phyloP scores from a whole-genome alignment of 2,888 invertebrate species.

The Syritta pipiens region DNA sequence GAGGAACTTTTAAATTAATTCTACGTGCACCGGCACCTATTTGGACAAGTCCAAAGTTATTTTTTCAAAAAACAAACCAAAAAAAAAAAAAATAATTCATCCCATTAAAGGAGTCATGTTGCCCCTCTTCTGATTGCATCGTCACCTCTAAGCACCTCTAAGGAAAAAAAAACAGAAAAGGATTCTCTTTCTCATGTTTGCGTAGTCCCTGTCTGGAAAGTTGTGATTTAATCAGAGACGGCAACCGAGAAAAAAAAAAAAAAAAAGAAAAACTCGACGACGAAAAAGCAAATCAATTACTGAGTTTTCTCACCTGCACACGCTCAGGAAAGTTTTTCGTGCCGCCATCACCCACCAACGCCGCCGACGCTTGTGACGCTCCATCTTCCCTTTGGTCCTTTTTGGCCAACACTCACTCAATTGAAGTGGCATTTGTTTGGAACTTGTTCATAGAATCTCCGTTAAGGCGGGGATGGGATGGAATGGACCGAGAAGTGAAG shows the following conservation, averaged over 20 bases:
- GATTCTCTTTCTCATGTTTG: constrained; percentile 21
- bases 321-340: constrained; percentile 13
- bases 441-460: constrained; percentile 29
- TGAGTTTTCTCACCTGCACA: constrained; percentile 38
- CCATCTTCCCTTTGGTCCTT: not conserved
- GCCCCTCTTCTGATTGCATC: too few species aligned
- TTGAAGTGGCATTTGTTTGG: constrained; percentile 48
- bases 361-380: not conserved
- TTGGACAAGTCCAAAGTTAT: not conserved
- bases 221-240: constrained; percentile 37
- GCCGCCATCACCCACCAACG: not conserved
- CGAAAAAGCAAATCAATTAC: constrained; percentile 45
- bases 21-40: constrained; percentile 5
- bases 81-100: constrained; percentile 2
- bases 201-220: constrained; percentile 35
- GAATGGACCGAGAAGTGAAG: too few species aligned
- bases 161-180: not conserved
- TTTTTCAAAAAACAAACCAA: not conserved
- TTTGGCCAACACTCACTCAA: constrained; percentile 30
- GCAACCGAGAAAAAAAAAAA: not conserved
- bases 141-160: constrained; percentile 13
- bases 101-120: constrained; percentile 22
- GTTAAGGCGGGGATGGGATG: too few species aligned
- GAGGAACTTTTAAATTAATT: constrained; percentile 23
- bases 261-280: not conserved